Evolutionary conservation across 2,797 vertebrate genomes (phyloP).

Genomic region (Enteromius trimaculatus): DNA sequence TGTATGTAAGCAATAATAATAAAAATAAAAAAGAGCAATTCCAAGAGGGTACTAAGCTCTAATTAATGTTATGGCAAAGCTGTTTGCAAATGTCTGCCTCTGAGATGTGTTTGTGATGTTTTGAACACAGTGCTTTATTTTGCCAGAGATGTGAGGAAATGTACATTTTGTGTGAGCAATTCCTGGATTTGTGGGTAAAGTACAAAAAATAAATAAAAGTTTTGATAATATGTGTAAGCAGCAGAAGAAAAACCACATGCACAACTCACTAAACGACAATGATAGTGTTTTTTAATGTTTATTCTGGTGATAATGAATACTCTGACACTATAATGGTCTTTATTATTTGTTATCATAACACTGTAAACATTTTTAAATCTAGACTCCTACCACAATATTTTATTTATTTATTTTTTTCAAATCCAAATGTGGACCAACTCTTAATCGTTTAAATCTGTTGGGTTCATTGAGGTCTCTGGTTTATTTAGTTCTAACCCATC

Average conservation of each 20-base stretch:
- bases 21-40: too few species aligned
- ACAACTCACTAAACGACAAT: neutral
- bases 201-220: too few species aligned
- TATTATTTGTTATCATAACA: neutral
- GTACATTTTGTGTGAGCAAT: too few species aligned
- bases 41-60: too few species aligned
- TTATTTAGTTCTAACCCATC: neutral
- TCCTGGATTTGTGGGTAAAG: too few species aligned
- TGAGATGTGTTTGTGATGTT: too few species aligned
- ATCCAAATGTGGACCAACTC: neutral
- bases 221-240: too few species aligned
- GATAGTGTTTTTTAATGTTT: neutral
- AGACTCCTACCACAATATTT: neutral
- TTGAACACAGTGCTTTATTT: too few species aligned
- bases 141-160: too few species aligned
- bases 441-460: neutral
- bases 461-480: constrained; percentile 3
- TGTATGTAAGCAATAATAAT: too few species aligned
- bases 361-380: neutral
- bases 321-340: neutral
- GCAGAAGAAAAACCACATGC: neutral
- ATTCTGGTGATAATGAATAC: neutral
- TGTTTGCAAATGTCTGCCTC: too few species aligned
- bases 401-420: neutral
- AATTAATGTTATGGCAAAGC: too few species aligned